phyloP scores from a whole-genome alignment of 2,888 invertebrate genomes.

The Leptinotarsa juncta region DNA sequence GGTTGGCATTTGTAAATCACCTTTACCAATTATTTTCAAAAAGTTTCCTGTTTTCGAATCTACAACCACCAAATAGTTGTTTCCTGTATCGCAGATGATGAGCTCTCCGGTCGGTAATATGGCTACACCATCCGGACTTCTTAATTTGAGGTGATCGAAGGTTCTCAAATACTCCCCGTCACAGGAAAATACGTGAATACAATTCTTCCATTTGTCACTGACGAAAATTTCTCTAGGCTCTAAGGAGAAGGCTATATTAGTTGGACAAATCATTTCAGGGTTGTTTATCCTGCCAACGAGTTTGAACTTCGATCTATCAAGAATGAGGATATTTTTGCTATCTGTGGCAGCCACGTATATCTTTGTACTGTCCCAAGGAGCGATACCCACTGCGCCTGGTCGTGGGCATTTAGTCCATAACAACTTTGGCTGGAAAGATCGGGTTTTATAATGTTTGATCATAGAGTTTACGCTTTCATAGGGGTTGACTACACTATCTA shows the following conservation, averaged over 20 bases:
- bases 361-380: conserved; percentile 73
- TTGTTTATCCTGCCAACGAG: conserved; percentile 67
- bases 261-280: conserved; percentile 73
- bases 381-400: conserved; percentile 76
- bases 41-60: conserved; percentile 54
- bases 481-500: conserved; percentile 64
- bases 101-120: conserved; percentile 68
- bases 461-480: conserved; percentile 68
- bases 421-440: conserved; percentile 61
- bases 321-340: conserved; percentile 55
- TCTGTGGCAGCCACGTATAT: conserved; percentile 75
- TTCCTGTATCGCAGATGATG: conserved; percentile 83
- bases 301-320: conserved; percentile 61
- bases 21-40: conserved; percentile 52
- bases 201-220: conserved; percentile 77
- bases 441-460: conserved; percentile 68
- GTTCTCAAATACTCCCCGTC: conserved; percentile 72
- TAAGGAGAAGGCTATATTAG: conserved; percentile 72
- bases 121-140: conserved; percentile 81
- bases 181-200: conserved; percentile 76
- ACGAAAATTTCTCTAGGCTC: conserved; percentile 71
- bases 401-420: conserved; percentile 71
- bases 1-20: conserved; percentile 76
- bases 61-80: conserved; percentile 75
- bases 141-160: conserved; percentile 74